These are phyloP conservation scores for Picus viridis DNA, from an alignment of 2,797 vertebrate genomes.

Conservation along the genomic window DNA sequence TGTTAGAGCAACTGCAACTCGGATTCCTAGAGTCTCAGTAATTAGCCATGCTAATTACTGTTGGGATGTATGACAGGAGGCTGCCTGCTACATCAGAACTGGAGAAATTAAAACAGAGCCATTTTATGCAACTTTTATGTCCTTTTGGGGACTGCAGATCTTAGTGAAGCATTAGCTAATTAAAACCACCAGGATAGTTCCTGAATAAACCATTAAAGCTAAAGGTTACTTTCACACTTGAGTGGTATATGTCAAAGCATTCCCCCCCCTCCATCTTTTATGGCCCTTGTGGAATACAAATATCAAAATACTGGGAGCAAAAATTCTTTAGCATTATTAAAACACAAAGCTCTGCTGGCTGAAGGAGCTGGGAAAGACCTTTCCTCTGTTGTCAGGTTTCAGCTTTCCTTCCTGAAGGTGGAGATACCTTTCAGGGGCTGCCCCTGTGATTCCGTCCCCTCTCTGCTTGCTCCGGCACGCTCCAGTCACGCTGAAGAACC, in stretches of 20 bases:
- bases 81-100: slow-evolving; percentile 63
- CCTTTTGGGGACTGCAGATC: slow-evolving; percentile 65
- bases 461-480: not conserved
- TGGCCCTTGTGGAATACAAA: slow-evolving; percentile 7
- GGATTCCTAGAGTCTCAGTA: slow-evolving; percentile 56
- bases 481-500: not conserved
- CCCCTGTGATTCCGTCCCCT: not conserved
- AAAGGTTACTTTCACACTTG: slow-evolving; percentile 79
- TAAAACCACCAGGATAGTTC: slow-evolving; percentile 70
- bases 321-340: not conserved
- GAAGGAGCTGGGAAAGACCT: not conserved
- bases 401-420: not conserved
- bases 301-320: not conserved
- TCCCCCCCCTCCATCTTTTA: not conserved
- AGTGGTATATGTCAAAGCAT: slow-evolving; percentile 69
- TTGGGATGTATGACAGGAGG: slow-evolving; percentile 62
- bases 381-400: not conserved
- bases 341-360: not conserved
- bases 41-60: slow-evolving; percentile 75
- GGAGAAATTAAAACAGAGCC: slow-evolving; percentile 72
- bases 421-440: accelerated
- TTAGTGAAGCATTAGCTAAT: slow-evolving; percentile 71
- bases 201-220: slow-evolving; percentile 74
- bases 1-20: slow-evolving; percentile 53
- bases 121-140: slow-evolving; percentile 62